phyloP scores from a whole-genome alignment of 2,797 vertebrate species.

The Falco rusticolus region DNA sequence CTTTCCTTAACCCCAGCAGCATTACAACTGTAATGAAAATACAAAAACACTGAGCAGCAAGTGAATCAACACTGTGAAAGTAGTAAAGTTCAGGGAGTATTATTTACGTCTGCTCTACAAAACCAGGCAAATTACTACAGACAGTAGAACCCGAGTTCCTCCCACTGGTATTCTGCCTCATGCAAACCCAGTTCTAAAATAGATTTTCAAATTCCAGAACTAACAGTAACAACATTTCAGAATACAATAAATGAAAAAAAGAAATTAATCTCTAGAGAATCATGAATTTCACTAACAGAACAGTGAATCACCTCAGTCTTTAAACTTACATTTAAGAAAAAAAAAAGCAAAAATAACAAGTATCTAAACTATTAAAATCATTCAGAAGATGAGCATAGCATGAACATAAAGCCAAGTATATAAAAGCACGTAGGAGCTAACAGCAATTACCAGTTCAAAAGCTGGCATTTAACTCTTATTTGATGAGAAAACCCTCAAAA shows the following conservation, averaged over 20 bases:
- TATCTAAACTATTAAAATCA: neutral
- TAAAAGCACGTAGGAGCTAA: neutral
- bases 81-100: neutral
- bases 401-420: neutral
- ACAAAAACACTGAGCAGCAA: neutral
- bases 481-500: neutral
- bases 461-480: neutral
- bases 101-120: conserved; percentile 8
- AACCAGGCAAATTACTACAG: neutral
- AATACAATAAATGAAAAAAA: neutral
- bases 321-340: neutral
- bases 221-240: neutral
- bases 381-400: neutral
- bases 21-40: neutral
- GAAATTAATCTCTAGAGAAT: neutral
- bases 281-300: neutral
- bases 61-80: neutral
- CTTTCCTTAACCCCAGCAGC: neutral
- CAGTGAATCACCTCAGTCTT: neutral
- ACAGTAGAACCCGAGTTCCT: neutral
- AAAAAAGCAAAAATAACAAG: neutral
- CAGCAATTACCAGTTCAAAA: neutral
- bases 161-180: neutral
- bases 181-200: neutral
- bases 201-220: conserved; percentile 16